These are phyloP conservation scores for Ctenicera cuprea DNA, from an alignment of 2,888 invertebrate species.

Conservation along the genomic window DNA sequence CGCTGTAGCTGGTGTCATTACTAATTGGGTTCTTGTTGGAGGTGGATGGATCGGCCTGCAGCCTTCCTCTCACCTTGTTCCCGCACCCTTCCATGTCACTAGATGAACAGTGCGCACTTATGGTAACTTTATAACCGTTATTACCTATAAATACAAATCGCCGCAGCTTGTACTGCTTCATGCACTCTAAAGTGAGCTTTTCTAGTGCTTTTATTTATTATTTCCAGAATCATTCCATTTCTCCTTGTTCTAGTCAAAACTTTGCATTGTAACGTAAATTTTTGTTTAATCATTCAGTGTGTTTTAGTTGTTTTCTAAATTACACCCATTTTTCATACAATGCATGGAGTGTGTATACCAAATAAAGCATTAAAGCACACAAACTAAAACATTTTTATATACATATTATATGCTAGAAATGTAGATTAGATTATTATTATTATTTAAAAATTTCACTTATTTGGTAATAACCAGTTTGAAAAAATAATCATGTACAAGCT, in stretches of 20 bases:
- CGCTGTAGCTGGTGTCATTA: slow-evolving; percentile 59
- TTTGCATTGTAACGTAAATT: not conserved
- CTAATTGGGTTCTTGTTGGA: slow-evolving; percentile 71
- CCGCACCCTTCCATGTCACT: slow-evolving; percentile 71
- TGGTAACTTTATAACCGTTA: slow-evolving; percentile 67
- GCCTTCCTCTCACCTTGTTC: slow-evolving; percentile 74
- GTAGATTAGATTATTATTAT: too few species aligned
- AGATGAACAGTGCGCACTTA: slow-evolving; percentile 72
- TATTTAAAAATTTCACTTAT: too few species aligned
- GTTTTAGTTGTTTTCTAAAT: slow-evolving; percentile 13
- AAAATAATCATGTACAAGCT: too few species aligned
- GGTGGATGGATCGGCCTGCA: slow-evolving; percentile 76
- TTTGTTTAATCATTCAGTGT: not conserved
- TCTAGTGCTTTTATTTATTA: slow-evolving; percentile 49
- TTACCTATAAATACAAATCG: slow-evolving; percentile 53
- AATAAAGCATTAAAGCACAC: slow-evolving; percentile 29
- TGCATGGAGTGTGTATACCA: slow-evolving; percentile 23
- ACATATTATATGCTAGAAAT: too few species aligned
- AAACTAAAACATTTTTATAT: not conserved
- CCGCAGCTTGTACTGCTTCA: slow-evolving; percentile 52
- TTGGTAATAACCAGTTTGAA: too few species aligned
- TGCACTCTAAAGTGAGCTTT: slow-evolving; percentile 47
- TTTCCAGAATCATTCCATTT: slow-evolving; percentile 26
- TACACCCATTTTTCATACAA: slow-evolving; percentile 35
- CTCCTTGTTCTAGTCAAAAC: not conserved